Evolutionary conservation across 2,113 vertebrate species (phyloP), one percentile per base, ranked within the genome.

Genomic region (Monarcha castaneiventris): DNA sequence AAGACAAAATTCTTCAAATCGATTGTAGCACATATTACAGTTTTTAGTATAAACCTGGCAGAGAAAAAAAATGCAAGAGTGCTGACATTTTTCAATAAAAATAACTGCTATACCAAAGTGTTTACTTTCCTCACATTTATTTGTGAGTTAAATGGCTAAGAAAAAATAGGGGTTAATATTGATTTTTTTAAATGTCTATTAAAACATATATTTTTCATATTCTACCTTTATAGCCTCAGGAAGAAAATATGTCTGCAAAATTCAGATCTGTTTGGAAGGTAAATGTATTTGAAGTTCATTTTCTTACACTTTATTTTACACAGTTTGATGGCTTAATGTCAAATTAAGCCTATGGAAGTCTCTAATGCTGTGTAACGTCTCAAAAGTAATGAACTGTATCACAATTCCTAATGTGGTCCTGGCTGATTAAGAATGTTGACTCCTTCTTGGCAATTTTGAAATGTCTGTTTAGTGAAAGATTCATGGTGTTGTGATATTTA

Each of bases 361-460:
- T 59, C 22, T 79, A 79, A 90, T 75, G 37, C 63, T 88, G 52
- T 85, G 33, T 91, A 68, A 54, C 44, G 75, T 79, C 68, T 92
- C 59, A 39, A 37, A 46, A 92, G 44, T 89, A 97, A 95, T 68
- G 77, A 67, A 96, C 71, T 96, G 59, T 92, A 84, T 96, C 85
- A 91, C 55, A 96, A 69, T 93, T 95, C 77, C 77, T 97, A 93
- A 94, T 84, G 89, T 84, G 49, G 37, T 51, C 59, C 90, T 58
- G 49, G 43, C 39, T 93, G 68, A 94, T 87, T 93, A 90, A 62
- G 87, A 85, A 93, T 86, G 71, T 78, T 92, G 76, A 79, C 58
- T 89, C 37, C 83, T 95, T 95, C 16, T 63, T 91, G 85, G 75
- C 61, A 96, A 91, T 91, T 97, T 90, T 90, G 91, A 97, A 97